Conservation (phyloP, 2,113 vertebrate species). For the Passer montanus region DNA sequence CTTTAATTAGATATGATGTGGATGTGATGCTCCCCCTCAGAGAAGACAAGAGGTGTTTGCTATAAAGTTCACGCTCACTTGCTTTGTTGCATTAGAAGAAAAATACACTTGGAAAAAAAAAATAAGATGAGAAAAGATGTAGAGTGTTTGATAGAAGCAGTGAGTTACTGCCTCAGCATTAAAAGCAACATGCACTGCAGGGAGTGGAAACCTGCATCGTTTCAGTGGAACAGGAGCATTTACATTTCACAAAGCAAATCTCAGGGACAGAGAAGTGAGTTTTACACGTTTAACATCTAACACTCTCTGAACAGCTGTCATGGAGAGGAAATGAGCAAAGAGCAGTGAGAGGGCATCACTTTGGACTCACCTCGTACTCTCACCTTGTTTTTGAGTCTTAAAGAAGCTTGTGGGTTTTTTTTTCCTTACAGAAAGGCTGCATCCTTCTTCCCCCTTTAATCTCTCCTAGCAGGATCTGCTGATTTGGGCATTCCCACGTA, state of each 20-base stretch:
- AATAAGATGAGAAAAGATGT: background rate
- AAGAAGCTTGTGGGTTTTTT: fast-evolving
- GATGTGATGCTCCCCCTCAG: background rate
- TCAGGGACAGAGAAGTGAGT: background rate
- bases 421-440: background rate
- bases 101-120: background rate
- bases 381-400: background rate
- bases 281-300: background rate
- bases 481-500: background rate
- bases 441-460: background rate
- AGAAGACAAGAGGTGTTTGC: background rate
- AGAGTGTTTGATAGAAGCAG: background rate
- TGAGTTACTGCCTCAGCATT: background rate
- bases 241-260: background rate
- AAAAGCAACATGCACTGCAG: background rate
- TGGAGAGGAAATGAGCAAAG: background rate
- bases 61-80: background rate
- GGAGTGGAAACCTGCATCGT: background rate
- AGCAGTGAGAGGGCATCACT: background rate
- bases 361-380: background rate
- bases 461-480: background rate
- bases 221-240: background rate
- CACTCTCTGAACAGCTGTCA: fast-evolving
- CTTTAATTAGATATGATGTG: background rate
- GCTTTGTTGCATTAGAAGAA: background rate